These are phyloP conservation scores for Aphaenogaster ashmeadi DNA, from an alignment of 1,140 invertebrate genomes.

Conservation along the genomic window DNA sequence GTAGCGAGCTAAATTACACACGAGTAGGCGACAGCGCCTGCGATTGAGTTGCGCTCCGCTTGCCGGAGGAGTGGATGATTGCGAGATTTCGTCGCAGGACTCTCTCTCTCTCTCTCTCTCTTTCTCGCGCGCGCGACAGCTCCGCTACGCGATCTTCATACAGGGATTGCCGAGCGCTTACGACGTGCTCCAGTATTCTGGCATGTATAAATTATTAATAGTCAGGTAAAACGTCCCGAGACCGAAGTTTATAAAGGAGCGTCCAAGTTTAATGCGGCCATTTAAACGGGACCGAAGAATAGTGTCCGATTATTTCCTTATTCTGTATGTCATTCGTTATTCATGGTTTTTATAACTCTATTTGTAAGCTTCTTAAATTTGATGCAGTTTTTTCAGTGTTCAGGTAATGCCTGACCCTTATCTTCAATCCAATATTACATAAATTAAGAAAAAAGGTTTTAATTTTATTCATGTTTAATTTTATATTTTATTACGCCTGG, in stretches of 20 bases:
- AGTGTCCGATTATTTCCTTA: neutral
- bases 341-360: conserved; percentile 21
- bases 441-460: neutral
- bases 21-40: conserved; percentile 17
- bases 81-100: conserved; percentile 38
- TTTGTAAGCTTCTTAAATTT: conserved; percentile 27
- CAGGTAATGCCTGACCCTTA: neutral
- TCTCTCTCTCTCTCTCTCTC: neutral
- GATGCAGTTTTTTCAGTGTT: neutral
- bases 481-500: neutral
- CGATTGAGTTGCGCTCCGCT: neutral
- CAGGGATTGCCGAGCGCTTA: neutral
- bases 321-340: neutral
- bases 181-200: neutral
- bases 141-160: conserved; percentile 5
- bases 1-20: conserved; percentile 45
- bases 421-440: neutral
- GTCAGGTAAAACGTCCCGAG: conserved; percentile 10
- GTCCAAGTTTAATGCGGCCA: conserved; percentile 20
- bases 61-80: conserved; percentile 31
- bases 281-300: neutral
- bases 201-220: conserved; percentile 43
- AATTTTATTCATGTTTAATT: neutral
- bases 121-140: neutral
- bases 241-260: conserved; percentile 19